Evolutionary conservation across 1,140 invertebrate species (phyloP), one percentile per base, ranked within the genome.

Genomic region (Holotrichia oblita): DNA sequence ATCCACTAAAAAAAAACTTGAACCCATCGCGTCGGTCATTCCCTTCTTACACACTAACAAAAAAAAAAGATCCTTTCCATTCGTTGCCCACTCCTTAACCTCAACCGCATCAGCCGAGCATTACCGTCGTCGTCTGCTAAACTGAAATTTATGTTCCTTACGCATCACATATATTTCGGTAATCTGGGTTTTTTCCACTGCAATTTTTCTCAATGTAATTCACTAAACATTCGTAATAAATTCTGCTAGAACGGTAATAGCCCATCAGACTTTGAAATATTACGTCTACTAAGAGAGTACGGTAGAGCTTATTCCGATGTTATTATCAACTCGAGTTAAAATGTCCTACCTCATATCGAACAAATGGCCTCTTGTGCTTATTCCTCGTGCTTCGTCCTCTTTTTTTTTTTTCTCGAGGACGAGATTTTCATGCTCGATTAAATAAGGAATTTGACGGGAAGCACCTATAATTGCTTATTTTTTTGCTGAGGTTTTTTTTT

Each of bases 171-270:
- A 69, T 34, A 69, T 69, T 69, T 69, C 61, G 61, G 61, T 69
- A 69, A 69, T 69, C 61, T 69, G 20, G 61, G 61, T 69, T 69
- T 22, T 34, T 69, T 69, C 61, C 61, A 20, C 22, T 69, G 61
- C 61, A 69, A 69, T 69, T 69, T 69, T 69, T 69, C 61, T 69
- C 61, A 69, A 69, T 69, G 22, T 69, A 69, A 69, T 69, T 69
- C 61, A 69, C 61, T 69, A 69, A 69, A 69, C 61, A 69, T 69
- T 22, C 61, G 61, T 69, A 69, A 69, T 69, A 69, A 22, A 69
- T 69, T 69, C 22, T 34, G 61, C 9, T 69, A 24, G 61, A 69
- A 69, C 61, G 61, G 22, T 69, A 69, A 69, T 69, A 69, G 61
- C 22, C 61, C 61, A 22, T 22, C 61, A 27, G 27, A 34, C 61